Evolutionary conservation across 2,888 invertebrate genomes (phyloP), one percentile per base, ranked within the genome.

Genomic region (Holacanthella duospinosa): DNA sequence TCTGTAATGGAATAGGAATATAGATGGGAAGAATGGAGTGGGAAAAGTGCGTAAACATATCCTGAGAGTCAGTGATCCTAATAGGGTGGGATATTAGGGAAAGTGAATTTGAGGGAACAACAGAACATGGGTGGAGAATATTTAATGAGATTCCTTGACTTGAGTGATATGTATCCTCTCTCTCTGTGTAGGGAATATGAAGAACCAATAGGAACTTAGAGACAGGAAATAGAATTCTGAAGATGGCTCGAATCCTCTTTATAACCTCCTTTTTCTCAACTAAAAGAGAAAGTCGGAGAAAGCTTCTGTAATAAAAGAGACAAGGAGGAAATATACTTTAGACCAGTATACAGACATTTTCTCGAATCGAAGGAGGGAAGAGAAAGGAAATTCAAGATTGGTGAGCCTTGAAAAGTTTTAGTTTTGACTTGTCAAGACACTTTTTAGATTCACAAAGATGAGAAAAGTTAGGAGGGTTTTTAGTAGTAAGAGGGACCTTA

Each of bases 321-420:
- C 6, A 48, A 21, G 48, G 48, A 48, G 48, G 48, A 9, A 36
- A 36, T 36, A 16, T 36, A 36, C 36, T 36, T 36, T 12, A 6
- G 6, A 36, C 36, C 16, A 12, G 9, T 36, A 36, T 16, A 36
- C 9, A 36, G 36, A 36, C 16, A 48, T 9, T n/a, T 21, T 48
- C 48, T n/a, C 21, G 21, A 48, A 48, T n/a, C 48, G 21, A 48
- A 21, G n/a, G 36, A 9, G 16, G 36, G 36, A 36, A 36, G 36
- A 48, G 12, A 48, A 48, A 48, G 48, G n/a, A 48, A 48, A 48
- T 48, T 48, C 48, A 48, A 21, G 48, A 48, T 48, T 48, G 48
- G 48, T 48, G 48, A 48, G 48, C 48, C 48, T 48, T 48, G 48
- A 48, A 48, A 48, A 48, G 48, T 48, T 48, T 36, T 48, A 48